phyloP scores from a whole-genome alignment of 1,140 invertebrate species.

The Temnothorax nylanderi region DNA sequence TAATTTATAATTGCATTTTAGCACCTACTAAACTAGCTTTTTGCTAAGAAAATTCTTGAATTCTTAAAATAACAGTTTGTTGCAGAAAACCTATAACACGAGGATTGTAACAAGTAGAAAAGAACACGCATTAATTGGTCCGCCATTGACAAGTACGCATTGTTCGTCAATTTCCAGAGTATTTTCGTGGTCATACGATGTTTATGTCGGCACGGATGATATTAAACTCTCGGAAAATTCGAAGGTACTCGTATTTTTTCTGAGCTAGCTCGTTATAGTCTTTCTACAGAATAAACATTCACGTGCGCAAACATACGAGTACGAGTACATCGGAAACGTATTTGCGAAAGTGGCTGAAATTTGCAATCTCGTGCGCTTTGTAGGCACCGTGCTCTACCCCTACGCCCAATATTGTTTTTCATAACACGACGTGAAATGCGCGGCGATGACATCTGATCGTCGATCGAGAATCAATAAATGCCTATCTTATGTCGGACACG shows the following conservation, averaged over 20 bases:
- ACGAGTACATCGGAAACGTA: conserved; percentile 26
- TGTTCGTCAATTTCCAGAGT: conserved; percentile 4
- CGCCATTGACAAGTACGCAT: background rate
- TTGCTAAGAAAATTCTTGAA: background rate
- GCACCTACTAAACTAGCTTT: background rate
- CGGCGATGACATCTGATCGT: conserved; percentile 30
- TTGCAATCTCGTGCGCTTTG: conserved; percentile 31
- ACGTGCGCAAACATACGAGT: conserved; percentile 25
- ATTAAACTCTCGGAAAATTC: conserved; percentile 23
- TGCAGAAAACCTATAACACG: background rate
- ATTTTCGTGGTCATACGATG: conserved; percentile 9
- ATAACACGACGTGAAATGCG: conserved; percentile 20
- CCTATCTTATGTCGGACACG: background rate
- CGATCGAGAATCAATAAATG: conserved; percentile 17
- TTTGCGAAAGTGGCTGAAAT: conserved; percentile 46
- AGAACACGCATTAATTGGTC: background rate
- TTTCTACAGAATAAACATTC: conserved; percentile 48
- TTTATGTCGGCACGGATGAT: background rate
- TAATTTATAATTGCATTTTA: background rate
- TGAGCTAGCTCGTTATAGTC: background rate
- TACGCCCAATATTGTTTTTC: conserved; percentile 50
- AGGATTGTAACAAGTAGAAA: background rate
- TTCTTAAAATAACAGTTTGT: background rate
- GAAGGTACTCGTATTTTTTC: conserved; percentile 43
- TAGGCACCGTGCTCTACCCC: background rate